phyloP scores from a whole-genome alignment of 2,888 invertebrate species.

The Terebella lapidaria region DNA sequence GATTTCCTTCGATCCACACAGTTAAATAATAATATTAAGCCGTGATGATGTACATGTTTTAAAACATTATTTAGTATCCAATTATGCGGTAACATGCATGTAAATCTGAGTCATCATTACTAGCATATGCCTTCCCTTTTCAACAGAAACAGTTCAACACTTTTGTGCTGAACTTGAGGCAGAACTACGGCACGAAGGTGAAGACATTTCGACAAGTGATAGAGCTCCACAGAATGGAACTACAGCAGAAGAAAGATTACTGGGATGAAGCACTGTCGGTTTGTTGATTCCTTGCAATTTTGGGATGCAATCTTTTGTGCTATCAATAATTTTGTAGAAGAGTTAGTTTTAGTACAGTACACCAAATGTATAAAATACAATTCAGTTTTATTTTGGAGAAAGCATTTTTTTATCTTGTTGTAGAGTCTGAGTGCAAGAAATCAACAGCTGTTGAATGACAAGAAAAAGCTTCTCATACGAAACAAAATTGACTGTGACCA shows the following conservation, averaged over 20 bases:
- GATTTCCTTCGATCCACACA: no score
- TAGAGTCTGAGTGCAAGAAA: conserved; percentile 43
- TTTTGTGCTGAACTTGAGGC: conserved; percentile 40
- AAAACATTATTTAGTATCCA: no score
- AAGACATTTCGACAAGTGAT: conserved; percentile 42
- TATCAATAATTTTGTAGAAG: no score
- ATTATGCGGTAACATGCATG: no score
- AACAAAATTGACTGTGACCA: conserved; percentile 42
- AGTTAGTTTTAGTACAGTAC: no score
- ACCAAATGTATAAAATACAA: not conserved
- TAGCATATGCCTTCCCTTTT: not conserved
- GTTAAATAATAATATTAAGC: not conserved
- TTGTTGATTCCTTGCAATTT: conserved; percentile 3
- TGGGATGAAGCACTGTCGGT: conserved; percentile 44
- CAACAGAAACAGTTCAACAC: conserved; percentile 45
- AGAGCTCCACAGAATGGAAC: conserved; percentile 36
- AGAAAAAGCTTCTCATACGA: conserved; percentile 40
- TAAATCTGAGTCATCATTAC: no score
- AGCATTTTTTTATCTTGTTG: conserved; percentile 10
- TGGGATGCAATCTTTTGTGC: no score
- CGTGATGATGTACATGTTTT: not conserved
- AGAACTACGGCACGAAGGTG: conserved; percentile 38
- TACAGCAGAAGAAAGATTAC: conserved; percentile 39
- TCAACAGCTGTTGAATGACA: conserved; percentile 41
- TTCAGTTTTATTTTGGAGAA: not conserved